phyloP scores from a whole-genome alignment of 2,888 invertebrate genomes.

The Caenorhabditis drosophilae region DNA sequence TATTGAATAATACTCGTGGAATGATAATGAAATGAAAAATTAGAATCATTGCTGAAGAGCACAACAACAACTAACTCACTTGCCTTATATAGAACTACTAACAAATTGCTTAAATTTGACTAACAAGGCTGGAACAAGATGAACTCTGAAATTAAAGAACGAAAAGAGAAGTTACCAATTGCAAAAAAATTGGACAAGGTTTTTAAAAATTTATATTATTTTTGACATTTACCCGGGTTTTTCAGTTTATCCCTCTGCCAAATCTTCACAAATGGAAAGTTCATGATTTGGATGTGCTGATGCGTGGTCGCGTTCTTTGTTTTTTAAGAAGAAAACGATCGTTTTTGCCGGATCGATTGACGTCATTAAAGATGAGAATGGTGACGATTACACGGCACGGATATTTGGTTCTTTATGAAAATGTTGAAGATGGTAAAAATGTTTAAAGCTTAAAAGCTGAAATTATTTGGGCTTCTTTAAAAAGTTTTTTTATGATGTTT shows the following conservation, averaged over 20 bases:
- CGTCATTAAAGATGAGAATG: constrained; percentile 23
- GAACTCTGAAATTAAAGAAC: too few species aligned
- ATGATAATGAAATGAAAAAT: too few species aligned
- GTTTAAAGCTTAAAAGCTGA: too few species aligned
- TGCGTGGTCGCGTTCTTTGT: constrained; percentile 22
- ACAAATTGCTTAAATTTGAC: too few species aligned
- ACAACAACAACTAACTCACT: too few species aligned
- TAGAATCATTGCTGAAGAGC: too few species aligned
- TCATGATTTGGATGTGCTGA: constrained; percentile 13
- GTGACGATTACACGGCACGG: constrained; percentile 23
- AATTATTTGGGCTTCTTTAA: too few species aligned
- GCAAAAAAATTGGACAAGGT: constrained; percentile 29
- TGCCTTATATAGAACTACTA: too few species aligned
- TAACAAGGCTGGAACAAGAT: too few species aligned
- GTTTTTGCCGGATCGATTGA: constrained; percentile 24
- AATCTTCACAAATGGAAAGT: constrained; percentile 18
- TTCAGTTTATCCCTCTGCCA: constrained; percentile 32
- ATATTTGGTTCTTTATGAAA: constrained; percentile 29
- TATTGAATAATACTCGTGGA: too few species aligned
- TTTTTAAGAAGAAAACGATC: constrained; percentile 15
- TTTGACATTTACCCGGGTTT: not conserved
- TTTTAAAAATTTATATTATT: not conserved
- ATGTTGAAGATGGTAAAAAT: too few species aligned
- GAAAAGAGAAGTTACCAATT: constrained; percentile 10
- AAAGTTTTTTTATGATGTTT: too few species aligned